These are phyloP conservation scores for Nymphalis io DNA, from an alignment of 1,140 invertebrate species.

Conservation along the genomic window DNA sequence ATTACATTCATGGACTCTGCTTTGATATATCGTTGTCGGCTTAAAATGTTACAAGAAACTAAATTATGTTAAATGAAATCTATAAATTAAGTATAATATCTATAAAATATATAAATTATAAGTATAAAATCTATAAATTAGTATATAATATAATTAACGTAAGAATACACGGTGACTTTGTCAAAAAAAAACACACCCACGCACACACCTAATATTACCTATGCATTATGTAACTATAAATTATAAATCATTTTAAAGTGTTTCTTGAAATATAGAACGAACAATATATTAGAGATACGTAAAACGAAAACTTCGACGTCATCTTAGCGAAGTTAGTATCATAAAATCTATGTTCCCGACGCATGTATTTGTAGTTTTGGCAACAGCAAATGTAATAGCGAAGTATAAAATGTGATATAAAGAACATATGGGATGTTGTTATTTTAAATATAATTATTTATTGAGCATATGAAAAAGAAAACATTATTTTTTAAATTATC, in stretches of 20 bases:
- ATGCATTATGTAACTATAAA: too few relatives aligned
- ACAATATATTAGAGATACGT: conserved; percentile 8
- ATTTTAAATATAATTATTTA: background rate
- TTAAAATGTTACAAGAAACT: too few relatives aligned
- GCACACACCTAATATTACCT: background rate
- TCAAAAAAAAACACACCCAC: background rate
- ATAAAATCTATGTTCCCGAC: conserved; percentile 24
- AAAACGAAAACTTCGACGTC: conserved; percentile 17
- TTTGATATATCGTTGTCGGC: background rate
- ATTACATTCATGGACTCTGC: conserved; percentile 26
- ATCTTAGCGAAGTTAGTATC: conserved; percentile 18
- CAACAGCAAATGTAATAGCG: conserved; percentile 3
- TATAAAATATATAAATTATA: too few relatives aligned
- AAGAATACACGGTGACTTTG: too few relatives aligned
- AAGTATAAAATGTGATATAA: conserved; percentile 17
- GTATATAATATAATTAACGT: too few relatives aligned
- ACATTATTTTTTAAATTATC: too few relatives aligned
- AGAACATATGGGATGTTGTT: conserved; percentile 10
- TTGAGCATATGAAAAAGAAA: background rate
- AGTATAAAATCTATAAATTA: too few relatives aligned
- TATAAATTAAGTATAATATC: too few relatives aligned
- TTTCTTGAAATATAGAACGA: background rate
- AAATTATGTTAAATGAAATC: too few relatives aligned
- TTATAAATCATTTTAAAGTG: background rate
- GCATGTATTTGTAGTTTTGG: conserved; percentile 21